Evolutionary conservation across 2,888 invertebrate genomes (phyloP).

Genomic region (Epistrophe grossulariae): DNA sequence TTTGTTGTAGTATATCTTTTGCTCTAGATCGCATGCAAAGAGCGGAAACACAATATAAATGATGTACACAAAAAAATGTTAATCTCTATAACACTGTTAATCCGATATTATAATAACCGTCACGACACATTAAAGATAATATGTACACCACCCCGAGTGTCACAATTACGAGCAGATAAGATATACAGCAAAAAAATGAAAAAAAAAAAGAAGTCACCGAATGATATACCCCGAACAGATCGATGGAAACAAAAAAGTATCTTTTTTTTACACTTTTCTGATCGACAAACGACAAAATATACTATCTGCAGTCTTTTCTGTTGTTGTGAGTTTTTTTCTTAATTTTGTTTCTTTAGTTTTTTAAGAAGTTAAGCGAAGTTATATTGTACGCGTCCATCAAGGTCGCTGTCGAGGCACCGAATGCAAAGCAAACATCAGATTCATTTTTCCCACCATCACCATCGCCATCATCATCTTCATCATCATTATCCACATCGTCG

Average conservation of each 20-base stretch:
- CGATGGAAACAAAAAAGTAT: slow-evolving; percentile 31
- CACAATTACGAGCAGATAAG: slow-evolving; percentile 23
- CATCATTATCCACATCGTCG: slow-evolving; percentile 56
- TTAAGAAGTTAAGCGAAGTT: slow-evolving; percentile 66
- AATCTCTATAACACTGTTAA: slow-evolving; percentile 49
- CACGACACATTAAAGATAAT: slow-evolving; percentile 38
- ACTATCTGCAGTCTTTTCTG: neutral
- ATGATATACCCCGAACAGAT: slow-evolving; percentile 41
- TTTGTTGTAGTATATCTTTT: slow-evolving; percentile 31
- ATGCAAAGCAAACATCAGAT: slow-evolving; percentile 78
- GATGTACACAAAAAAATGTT: slow-evolving; percentile 9
- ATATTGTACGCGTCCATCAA: slow-evolving; percentile 83
- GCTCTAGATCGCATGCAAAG: slow-evolving; percentile 62
- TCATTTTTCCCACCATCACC: slow-evolving; percentile 77
- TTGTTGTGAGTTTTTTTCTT: neutral
- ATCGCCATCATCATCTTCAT: slow-evolving; percentile 61
- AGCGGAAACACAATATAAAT: slow-evolving; percentile 47
- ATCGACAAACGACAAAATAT: slow-evolving; percentile 14
- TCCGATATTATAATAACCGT: slow-evolving; percentile 45
- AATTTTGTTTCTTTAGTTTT: neutral
- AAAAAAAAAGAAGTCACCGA: slow-evolving; percentile 33
- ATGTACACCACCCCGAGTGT: slow-evolving; percentile 39
- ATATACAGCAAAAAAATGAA: neutral
- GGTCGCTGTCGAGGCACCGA: slow-evolving; percentile 84
- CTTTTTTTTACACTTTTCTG: slow-evolving; percentile 24